Conservation (phyloP, 2,888 invertebrate species). For the Pasiphila rectangulata region DNA sequence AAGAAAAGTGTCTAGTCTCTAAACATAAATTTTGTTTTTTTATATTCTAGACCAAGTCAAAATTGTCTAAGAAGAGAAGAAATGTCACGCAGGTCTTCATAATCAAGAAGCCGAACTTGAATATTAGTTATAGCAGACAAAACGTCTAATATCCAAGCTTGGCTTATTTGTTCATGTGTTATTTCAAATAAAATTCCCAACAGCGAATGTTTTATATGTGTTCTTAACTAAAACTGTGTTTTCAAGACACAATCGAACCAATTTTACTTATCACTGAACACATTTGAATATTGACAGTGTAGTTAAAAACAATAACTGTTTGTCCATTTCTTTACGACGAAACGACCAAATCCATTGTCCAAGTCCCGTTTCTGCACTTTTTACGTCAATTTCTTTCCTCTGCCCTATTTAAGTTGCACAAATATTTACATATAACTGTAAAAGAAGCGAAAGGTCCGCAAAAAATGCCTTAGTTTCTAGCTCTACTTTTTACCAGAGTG, state of each 20-base stretch:
- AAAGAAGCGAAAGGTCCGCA: conserved; percentile 47
- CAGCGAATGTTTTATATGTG: too few relatives aligned
- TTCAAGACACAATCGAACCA: conserved; percentile 2
- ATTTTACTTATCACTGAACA: conserved; percentile 9
- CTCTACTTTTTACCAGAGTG: conserved; percentile 73
- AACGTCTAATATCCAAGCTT: too few relatives aligned
- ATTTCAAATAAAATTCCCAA: too few relatives aligned
- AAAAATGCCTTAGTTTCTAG: conserved; percentile 61
- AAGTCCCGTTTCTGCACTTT: conserved; percentile 48
- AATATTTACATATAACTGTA: conserved; percentile 57
- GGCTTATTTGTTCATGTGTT: too few relatives aligned
- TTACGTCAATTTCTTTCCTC: conserved; percentile 46
- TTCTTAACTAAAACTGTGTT: too few relatives aligned
- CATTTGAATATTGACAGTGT: conserved; percentile 32
- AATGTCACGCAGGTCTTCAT: too few relatives aligned
- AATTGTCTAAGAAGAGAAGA: too few relatives aligned
- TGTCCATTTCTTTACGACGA: conserved; percentile 47
- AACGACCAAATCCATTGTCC: conserved; percentile 32
- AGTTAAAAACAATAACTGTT: conserved; percentile 37
- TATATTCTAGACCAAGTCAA: too few relatives aligned
- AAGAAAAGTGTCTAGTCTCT: too few relatives aligned
- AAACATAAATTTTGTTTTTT: too few relatives aligned
- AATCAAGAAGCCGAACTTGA: too few relatives aligned
- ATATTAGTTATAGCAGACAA: too few relatives aligned
- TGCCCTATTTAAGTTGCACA: conserved; percentile 52